Evolutionary conservation across 2,113 vertebrate genomes (phyloP), one percentile per base, ranked within the genome.

Genomic region (Leptobrachium leishanense): DNA sequence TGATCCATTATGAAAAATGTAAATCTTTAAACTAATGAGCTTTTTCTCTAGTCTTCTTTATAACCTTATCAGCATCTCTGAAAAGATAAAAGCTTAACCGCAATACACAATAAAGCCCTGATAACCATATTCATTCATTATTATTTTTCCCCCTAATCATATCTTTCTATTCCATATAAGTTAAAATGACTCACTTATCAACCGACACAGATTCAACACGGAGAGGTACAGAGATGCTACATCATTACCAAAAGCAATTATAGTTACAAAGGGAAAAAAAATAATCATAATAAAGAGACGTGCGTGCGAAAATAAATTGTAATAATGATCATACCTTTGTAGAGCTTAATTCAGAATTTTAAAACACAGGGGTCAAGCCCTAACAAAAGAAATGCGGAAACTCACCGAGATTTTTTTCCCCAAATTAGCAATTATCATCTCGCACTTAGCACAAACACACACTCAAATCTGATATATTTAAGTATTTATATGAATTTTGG

Each of bases 11-110:
- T 91, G 91, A 90, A 91, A 90, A 91, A 91, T 90, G 89, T 90
- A 92, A 92, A 92, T 89, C 92, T 92, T 92, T 88, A 88, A 90
- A 92, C 92, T 94, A 94, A 94, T 93, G 91, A 93, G 92, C 91
- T 92, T 90, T 93, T 92, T 93, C 90, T 93, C 90, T 93, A 89
- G 90, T 92, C 90, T 93, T 93, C 90, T 93, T 93, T 90, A 90
- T 94, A 94, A 94, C 93, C 93, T 94, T 94, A 92, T 92, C 91
- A 91, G 89, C 90, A 89, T 90, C 91, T 89, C 87, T 93, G 89
- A 91, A 92, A 90, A 90, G 90, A 94, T 94, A 92, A 93, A 93
- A 90, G 87, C 91, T 90, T 93, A 91, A 91, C 91, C 91, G 92
- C 92, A 92, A 93, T 90, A 88, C 89, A 90, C 87, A 59, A 11